These are phyloP conservation scores for Takifugu ocellatus DNA, from an alignment of 2,797 vertebrate genomes.

Conservation along the genomic window DNA sequence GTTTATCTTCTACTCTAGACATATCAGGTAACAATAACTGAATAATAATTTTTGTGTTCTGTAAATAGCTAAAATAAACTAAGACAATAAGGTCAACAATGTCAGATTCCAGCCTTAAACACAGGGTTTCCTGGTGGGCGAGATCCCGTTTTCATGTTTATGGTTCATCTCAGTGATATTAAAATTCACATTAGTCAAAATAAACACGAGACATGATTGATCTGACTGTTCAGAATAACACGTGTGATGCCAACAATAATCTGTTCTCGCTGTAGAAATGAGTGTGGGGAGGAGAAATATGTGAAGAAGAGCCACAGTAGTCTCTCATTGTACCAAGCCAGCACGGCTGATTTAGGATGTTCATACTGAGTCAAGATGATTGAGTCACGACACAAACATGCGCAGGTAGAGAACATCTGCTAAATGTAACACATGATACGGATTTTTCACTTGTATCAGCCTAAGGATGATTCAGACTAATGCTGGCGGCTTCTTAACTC, in stretches of 20 bases:
- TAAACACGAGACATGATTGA: not conserved
- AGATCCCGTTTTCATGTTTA: too few species aligned
- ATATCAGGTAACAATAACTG: too few species aligned
- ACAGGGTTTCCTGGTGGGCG: too few species aligned
- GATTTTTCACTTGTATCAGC: not conserved
- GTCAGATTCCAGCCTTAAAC: not conserved
- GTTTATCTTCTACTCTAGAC: not conserved
- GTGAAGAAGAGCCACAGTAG: slow-evolving; percentile 55
- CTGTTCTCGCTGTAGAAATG: not conserved
- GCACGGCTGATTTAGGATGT: slow-evolving; percentile 52
- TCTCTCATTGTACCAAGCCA: slow-evolving; percentile 43
- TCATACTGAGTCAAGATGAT: slow-evolving; percentile 9
- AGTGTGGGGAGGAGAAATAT: not conserved
- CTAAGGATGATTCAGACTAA: not conserved
- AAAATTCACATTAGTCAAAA: not conserved
- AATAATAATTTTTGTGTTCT: too few species aligned
- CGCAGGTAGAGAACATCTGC: not conserved
- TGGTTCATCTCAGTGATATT: slow-evolving; percentile 1
- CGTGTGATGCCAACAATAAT: too few species aligned
- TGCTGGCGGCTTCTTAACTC: slow-evolving; percentile 1
- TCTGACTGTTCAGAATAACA: not conserved
- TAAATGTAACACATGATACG: not conserved
- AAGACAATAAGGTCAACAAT: not conserved
- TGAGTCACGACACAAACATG: slow-evolving; percentile 30
- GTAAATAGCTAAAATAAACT: too few species aligned